Percentiles rank a stretch among this genome's conserved stretches.
phyloP scores from a whole-genome alignment of 2,888 invertebrate species.

The Endomychus coccineus region DNA sequence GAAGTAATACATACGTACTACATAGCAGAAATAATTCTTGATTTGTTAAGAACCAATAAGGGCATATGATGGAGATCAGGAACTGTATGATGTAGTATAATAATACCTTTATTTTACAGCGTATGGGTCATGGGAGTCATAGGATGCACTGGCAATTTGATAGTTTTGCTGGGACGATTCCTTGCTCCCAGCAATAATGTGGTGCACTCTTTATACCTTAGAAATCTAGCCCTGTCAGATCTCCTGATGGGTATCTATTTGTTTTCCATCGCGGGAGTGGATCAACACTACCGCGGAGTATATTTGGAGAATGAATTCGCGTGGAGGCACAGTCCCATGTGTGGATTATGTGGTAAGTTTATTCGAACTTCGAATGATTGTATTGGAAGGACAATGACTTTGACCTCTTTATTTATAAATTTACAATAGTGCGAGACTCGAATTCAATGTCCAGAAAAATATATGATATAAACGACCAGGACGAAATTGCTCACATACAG shows the following conservation, averaged over 20 bases:
- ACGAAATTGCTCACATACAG: no score
- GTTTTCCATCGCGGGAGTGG: constrained; percentile 51
- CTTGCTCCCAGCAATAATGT: constrained; percentile 50
- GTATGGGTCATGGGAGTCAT: constrained; percentile 56
- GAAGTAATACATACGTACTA: no score
- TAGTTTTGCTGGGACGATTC: constrained; percentile 50
- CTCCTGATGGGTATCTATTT: constrained; percentile 57
- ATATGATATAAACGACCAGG: no score
- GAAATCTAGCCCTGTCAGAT: constrained; percentile 55
- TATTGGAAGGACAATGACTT: no score
- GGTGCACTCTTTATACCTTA: constrained; percentile 54
- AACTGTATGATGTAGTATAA: no score
- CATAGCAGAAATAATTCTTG: no score
- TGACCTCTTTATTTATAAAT: no score
- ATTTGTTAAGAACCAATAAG: no score
- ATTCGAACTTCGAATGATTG: no score
- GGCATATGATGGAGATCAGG: no score
- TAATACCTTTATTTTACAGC: constrained; percentile 33
- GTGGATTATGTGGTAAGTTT: constrained; percentile 50
- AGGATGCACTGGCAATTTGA: constrained; percentile 51
- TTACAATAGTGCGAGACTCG: no score
- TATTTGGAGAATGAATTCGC: constrained; percentile 51
- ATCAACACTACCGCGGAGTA: constrained; percentile 47
- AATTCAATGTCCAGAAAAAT: no score
- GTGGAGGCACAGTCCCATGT: constrained; percentile 52